Base-by-base conservation (phyloP, 2,888 invertebrate genomes). In the Rotaria sp. region DNA sequence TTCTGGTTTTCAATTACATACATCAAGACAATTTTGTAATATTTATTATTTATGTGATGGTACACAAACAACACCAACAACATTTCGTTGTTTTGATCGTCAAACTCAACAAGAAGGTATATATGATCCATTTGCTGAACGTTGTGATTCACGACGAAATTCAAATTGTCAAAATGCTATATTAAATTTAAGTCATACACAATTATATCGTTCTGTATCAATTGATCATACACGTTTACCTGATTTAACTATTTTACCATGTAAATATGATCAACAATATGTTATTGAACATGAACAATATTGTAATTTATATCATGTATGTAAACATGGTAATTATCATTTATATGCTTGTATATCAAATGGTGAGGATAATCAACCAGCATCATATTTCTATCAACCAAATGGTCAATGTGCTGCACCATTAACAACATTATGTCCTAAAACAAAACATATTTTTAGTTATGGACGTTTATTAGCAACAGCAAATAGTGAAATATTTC, bases 361-460 rank as follows among this genome's bases (percentile, higher is more conserved):
- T 8, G 85, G 84, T 45, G 41, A 41, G 15, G 80, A 80, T 80
- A 75, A 84, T 74, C 80, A 85, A 48, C 55, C 50, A 15, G 85
- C 85, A 35, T 85, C 85, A 15, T 87, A 87, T 85, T 87, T 87
- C 45, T 85, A 87, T 55, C 85, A 85, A 41, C 75, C 87, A 21
- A 85, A 85, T 45, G 87, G 87, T 30, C 85, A 87, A 48, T 87
- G 87, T 85, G 85, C 87, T n/a, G 87, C 85, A 52, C 87, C 87
- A 13, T 59, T 75, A 30, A 13, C 85, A 7, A 84, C 57, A 35
- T 59, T 85, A 30, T 87, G 87, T 55, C 75, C 45, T 26, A 26
- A 80, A 24, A 85, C 84, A 26, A 87, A 87, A 74, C 45, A 30
- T 48, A 57, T 85, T 26, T 87, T 84, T 84, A 84, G 85, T 30